Conservation (phyloP, 2,888 invertebrate genomes). For the Gymnoscelis rufifasciata region DNA sequence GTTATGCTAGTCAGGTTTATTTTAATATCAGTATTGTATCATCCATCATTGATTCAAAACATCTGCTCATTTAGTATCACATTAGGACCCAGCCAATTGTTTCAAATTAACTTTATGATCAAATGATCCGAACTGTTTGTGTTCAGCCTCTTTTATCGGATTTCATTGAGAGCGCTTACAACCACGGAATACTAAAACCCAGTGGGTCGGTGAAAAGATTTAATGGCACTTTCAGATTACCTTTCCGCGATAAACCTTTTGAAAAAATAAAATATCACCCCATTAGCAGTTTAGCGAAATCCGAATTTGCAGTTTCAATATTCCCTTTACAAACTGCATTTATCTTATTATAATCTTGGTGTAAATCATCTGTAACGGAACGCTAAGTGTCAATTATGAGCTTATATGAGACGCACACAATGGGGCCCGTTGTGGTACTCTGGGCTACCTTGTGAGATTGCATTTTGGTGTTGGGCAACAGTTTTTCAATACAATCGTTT, state of each 20-base stretch:
- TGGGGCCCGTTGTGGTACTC: slow-evolving; percentile 12
- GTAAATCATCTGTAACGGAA: slow-evolving; percentile 24
- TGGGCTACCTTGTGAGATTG: slow-evolving; percentile 13
- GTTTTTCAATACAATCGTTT: slow-evolving; percentile 8
- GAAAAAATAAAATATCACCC: slow-evolving; percentile 9
- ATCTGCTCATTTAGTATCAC: too few species aligned
- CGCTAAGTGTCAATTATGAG: slow-evolving; percentile 24
- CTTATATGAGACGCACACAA: slow-evolving; percentile 17
- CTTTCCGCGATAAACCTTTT: not conserved
- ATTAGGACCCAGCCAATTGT: not conserved
- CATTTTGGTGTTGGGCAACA: slow-evolving; percentile 4
- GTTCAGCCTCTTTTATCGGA: not conserved
- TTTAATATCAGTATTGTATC: slow-evolving; percentile 9
- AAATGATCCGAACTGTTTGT: not conserved
- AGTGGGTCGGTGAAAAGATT: not conserved
- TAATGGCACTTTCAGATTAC: not conserved
- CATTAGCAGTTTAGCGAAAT: slow-evolving; percentile 14
- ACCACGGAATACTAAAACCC: not conserved
- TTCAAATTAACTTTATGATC: not conserved
- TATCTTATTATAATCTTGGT: slow-evolving; percentile 20
- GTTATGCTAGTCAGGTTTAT: slow-evolving; percentile 6
- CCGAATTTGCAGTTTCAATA: slow-evolving; percentile 9
- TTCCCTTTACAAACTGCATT: slow-evolving; percentile 1
- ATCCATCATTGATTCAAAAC: not conserved
- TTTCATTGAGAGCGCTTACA: not conserved